Evolutionary conservation across 2,797 vertebrate genomes (phyloP), one percentile per base, ranked within the genome.

Genomic region (Eulemur rubriventer): DNA sequence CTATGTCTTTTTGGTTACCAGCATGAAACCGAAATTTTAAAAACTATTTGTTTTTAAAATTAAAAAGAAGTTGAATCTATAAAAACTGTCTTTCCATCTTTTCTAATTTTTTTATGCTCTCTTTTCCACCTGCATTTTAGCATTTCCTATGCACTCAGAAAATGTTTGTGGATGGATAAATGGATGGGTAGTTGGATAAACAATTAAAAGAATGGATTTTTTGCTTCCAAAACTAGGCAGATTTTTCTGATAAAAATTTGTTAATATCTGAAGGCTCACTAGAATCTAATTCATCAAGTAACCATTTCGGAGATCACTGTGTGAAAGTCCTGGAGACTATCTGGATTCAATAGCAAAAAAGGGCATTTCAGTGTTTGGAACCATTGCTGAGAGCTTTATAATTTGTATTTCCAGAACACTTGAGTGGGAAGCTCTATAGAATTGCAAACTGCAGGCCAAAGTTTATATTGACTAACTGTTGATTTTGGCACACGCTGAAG

Each of bases 241-340:
- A 89, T 50, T 93, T 89, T 87, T 70, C 63, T 5, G 26, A 35
- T n/a, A 94, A 76, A 80, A 95, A 52, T 82, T 26, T 89, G 18
- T 94, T 92, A 13, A 86, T 50, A 70, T 88, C 75, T 91, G 63
- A 97, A 79, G n/a, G 63, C 33, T 96, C 43, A 46, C 4, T 10
- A 38, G 78, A 78, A 76, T 76, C 52, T 93, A 72, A 50, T 84
- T 46, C 28, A 86, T 55, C 33, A 87, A 76, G 50, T 18, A 72
- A 84, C 10, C 17, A 59, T 83, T 91, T 96, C 10, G 69, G 46
- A 57, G 59, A 20, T 82, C 55, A 59, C 52, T 76, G 24, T 73
- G 7, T 59, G 9, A n/a, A 91, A 85, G 33, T 85, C 67, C 14
- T 78, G 2, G 55, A 93, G n/a, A 26, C 22, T 79, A 3, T 43